phyloP scores from a whole-genome alignment of 2,888 invertebrate genomes.

The Pyrocoelia pectoralis region DNA sequence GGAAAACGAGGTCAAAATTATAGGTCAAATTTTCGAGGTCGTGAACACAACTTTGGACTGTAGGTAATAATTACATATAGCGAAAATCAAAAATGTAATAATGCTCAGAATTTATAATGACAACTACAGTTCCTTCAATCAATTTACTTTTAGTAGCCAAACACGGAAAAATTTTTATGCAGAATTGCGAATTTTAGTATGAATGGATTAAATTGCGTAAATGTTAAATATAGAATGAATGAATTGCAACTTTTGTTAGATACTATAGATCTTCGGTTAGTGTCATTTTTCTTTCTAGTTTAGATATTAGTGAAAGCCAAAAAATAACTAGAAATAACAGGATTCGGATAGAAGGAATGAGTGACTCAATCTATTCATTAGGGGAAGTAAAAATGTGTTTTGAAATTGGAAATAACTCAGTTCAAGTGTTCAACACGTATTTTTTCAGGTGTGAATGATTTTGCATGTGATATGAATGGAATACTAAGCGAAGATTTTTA shows the following conservation, averaged over 20 bases:
- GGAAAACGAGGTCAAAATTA: no score
- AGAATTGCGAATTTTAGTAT: no score
- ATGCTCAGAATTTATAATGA: no score
- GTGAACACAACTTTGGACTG: no score
- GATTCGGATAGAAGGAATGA: not conserved
- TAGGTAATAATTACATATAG: no score
- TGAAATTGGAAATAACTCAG: not conserved
- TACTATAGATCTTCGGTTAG: not conserved
- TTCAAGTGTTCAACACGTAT: no score
- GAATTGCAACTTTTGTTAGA: not conserved
- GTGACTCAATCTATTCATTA: not conserved
- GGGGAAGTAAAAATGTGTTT: not conserved
- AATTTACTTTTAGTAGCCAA: no score
- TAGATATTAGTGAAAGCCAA: not conserved
- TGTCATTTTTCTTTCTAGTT: not conserved
- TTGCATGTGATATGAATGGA: not conserved
- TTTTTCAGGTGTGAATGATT: not conserved
- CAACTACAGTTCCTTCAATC: no score
- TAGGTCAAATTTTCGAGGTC: no score
- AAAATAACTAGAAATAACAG: not conserved
- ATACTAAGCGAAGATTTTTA: slow-evolving; percentile 1
- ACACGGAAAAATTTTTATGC: no score
- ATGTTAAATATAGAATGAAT: not conserved
- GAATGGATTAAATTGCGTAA: no score
- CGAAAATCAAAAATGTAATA: no score